Base-by-base conservation (phyloP, 35 echinoderm and acorn worm genomes). In the Holothuria glaberrima region DNA sequence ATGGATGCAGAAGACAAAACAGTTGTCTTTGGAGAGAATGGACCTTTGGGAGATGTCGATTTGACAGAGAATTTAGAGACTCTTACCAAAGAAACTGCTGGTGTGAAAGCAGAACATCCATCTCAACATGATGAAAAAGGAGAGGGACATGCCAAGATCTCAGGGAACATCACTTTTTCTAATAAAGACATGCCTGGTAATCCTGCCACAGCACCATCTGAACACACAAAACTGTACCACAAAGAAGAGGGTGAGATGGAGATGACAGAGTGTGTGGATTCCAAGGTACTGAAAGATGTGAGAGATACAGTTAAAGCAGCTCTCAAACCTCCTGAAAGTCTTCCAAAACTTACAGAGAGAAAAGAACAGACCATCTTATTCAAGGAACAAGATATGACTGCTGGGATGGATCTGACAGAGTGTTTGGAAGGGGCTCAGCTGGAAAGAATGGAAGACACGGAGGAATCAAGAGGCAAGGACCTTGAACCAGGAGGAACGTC, bases 1-100 rank as follows among this genome's bases (percentile, higher is more conserved):
- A 84, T 58, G 80, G 26, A 84, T 26, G 59, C n/a, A 3, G 80
- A 84, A 56, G 80, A 84, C 33, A 61, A 61, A 63, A 84, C 80
- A 19, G 80, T 60, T 16, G 80, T 84, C 21, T 61, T 61, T 30
- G 59, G 34, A 36, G 46, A 5, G 9, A 17, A 56, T 36, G 54
- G 33, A 30, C 22, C 34, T 20, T 18, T 20, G 14, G 80, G 57
- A 61, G 31, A 84, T 84, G 31, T 63, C 18, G 80, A 84, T 31
- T 62, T 84, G 80, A 84, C 80, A 3, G 80, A 84, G 29, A 58
- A 32, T 30, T 62, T 84, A 25, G 50, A 54, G 13, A 54, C 50
- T 54, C 50, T 54, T 54, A 9, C 50, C 50, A 54, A 14, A 54
- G 3, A 54, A 54, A 54, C 9, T 54, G 16, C 50, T 5, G 13